Percentiles rank a stretch among this genome's conserved stretches.
Conservation (phyloP, 1,140 invertebrate genomes). For the Zophobas morio region DNA sequence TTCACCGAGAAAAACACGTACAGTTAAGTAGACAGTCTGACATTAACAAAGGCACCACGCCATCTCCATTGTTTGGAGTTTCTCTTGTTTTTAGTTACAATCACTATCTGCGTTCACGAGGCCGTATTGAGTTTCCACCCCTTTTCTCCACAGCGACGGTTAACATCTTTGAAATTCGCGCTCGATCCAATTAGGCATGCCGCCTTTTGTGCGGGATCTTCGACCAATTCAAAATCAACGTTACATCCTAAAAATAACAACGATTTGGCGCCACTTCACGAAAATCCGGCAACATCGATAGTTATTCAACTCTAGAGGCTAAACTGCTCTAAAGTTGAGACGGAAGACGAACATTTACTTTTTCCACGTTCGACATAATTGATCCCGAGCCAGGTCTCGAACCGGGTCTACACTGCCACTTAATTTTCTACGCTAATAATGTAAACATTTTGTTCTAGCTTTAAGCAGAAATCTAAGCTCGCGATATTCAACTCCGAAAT, state of each 20-base stretch:
- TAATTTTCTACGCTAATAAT: no score
- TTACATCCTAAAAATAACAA: not conserved
- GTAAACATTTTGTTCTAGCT: no score
- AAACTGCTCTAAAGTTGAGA: no score
- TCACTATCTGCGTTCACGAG: constrained; percentile 42
- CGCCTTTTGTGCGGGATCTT: constrained; percentile 20
- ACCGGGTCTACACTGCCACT: no score
- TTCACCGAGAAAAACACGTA: constrained; percentile 47
- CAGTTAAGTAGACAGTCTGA: constrained; percentile 48
- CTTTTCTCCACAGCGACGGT: constrained; percentile 22
- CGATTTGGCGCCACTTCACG: not conserved
- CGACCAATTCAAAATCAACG: no score
- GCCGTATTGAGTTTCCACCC: constrained; percentile 41
- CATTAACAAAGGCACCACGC: constrained; percentile 45
- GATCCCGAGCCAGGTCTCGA: no score
- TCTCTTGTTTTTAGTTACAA: constrained; percentile 49
- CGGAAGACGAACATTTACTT: no score
- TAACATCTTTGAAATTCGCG: constrained; percentile 23
- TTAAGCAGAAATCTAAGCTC: no score
- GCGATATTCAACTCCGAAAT: no score
- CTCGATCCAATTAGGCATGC: constrained; percentile 23
- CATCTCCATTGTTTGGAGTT: constrained; percentile 44
- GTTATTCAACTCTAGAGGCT: no score
- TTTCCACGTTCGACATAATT: no score
- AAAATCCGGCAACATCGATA: no score